Percentiles rank a stretch among this genome's conserved stretches.
Evolutionary conservation across 2,888 invertebrate species (phyloP).

Genomic region (Bellardia pandia): DNA sequence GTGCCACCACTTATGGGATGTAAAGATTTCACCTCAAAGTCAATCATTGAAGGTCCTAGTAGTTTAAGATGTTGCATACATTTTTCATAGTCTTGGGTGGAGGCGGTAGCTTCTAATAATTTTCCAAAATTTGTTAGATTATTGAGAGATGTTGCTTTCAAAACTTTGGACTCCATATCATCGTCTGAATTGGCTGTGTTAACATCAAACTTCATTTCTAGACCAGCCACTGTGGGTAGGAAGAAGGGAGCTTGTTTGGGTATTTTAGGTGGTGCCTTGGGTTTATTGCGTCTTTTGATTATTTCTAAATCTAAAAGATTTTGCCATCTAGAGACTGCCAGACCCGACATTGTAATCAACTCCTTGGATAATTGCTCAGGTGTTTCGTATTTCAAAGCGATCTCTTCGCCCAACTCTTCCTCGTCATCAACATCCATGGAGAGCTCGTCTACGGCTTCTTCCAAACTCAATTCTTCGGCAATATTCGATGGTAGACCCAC

Average conservation of each 20-base stretch:
- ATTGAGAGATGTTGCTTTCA: constrained; percentile 86
- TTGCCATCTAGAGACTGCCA: constrained; percentile 95
- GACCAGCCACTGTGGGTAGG: constrained; percentile 93
- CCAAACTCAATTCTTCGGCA: constrained; percentile 79
- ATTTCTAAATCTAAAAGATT: constrained; percentile 94
- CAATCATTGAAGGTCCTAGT: constrained; percentile 93
- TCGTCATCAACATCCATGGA: constrained; percentile 76
- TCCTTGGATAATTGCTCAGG: constrained; percentile 85
- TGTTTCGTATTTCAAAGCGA: constrained; percentile 81
- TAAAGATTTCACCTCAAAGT: constrained; percentile 93
- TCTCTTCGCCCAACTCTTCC: constrained; percentile 80
- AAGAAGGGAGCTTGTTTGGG: constrained; percentile 98
- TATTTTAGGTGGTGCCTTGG: constrained; percentile 91
- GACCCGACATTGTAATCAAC: constrained; percentile 93
- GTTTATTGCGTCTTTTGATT: constrained; percentile 95
- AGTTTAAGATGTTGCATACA: constrained; percentile 85
- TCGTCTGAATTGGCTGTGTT: constrained; percentile 77
- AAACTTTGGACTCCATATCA: constrained; percentile 84
- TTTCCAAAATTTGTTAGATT: constrained; percentile 90
- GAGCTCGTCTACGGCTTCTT: constrained; percentile 81
- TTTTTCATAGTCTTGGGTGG: constrained; percentile 76
- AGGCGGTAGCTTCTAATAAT: constrained; percentile 85
- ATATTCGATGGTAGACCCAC: constrained; percentile 85
- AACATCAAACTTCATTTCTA: constrained; percentile 92
- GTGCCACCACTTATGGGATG: constrained; percentile 90